These are phyloP conservation scores for Drosophila eohydei DNA, from an alignment of 2,888 invertebrate genomes.

Conservation along the genomic window DNA sequence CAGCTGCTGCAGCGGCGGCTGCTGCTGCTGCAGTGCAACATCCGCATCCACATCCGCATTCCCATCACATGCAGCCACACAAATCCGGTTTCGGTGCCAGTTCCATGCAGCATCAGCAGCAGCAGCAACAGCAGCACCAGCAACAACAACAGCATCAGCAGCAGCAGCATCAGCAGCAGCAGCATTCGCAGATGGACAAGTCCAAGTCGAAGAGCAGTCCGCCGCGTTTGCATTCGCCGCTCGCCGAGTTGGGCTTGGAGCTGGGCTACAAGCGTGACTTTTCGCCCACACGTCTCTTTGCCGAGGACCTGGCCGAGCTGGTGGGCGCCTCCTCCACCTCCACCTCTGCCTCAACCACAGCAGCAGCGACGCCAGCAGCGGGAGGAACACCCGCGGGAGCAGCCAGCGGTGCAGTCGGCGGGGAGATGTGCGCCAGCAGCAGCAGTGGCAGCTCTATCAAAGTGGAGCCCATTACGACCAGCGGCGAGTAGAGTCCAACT, in stretches of 20 bases:
- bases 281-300: conserved; percentile 88
- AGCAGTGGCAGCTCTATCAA: conserved; percentile 88
- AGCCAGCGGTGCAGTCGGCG: background rate
- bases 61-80: conserved; percentile 61
- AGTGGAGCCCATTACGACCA: conserved; percentile 88
- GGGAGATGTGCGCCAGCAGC: conserved; percentile 82
- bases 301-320: conserved; percentile 87
- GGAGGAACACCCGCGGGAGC: conserved; percentile 5
- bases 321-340: conserved; percentile 70
- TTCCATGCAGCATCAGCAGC: conserved; percentile 58
- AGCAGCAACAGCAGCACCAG: conserved; percentile 50
- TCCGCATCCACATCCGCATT: conserved; percentile 38
- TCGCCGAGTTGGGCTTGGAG: conserved; percentile 87
- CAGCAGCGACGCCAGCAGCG: conserved; percentile 18
- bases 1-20: conserved; percentile 45
- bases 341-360: conserved; percentile 40
- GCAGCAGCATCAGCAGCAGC: conserved; percentile 45
- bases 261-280: conserved; percentile 86
- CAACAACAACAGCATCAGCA: conserved; percentile 40
- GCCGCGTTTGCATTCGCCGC: conserved; percentile 87
- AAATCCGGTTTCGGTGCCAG: conserved; percentile 76
- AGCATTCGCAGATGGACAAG: conserved; percentile 43
- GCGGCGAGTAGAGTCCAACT: conserved; percentile 69
- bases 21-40: conserved; percentile 40
- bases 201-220: conserved; percentile 84